Conservation (phyloP, 2,797 vertebrate genomes). For the Epinephelus awoara region DNA sequence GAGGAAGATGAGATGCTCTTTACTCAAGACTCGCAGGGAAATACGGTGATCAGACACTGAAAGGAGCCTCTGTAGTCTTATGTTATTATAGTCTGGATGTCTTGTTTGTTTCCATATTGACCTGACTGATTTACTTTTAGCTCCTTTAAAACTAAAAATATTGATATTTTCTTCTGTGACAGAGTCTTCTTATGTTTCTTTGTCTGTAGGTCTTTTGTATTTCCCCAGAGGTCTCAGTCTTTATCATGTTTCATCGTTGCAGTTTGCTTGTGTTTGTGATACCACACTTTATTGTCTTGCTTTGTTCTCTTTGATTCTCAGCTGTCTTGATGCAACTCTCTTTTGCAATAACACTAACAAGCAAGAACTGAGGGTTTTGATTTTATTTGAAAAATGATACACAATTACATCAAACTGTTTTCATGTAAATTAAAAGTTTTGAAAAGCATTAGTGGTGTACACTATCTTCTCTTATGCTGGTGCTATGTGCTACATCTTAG, state of each 20-base stretch:
- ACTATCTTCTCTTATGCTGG: slow-evolving; percentile 34
- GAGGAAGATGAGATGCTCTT: slow-evolving; percentile 86
- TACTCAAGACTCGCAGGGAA: slow-evolving; percentile 95
- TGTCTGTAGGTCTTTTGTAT: slow-evolving; percentile 7
- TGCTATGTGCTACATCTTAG: slow-evolving; percentile 35
- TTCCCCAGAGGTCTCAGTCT: background rate
- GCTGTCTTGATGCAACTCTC: background rate
- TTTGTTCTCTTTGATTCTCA: background rate
- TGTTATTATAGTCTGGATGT: background rate
- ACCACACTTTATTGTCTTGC: background rate
- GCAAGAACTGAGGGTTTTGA: slow-evolving; percentile 48
- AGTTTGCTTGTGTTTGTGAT: background rate
- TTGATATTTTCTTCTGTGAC: too few relatives aligned
- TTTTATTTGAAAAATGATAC: slow-evolving; percentile 78
- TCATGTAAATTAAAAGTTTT: slow-evolving; percentile 64
- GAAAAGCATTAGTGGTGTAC: slow-evolving; percentile 35
- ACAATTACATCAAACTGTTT: slow-evolving; percentile 57
- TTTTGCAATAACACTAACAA: slow-evolving; percentile 32
- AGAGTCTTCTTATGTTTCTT: background rate
- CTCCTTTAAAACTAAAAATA: too few relatives aligned
- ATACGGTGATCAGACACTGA: slow-evolving; percentile 92
- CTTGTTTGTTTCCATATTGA: too few relatives aligned
- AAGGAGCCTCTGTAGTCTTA: background rate
- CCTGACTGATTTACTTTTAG: too few relatives aligned
- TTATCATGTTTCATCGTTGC: background rate